Percentiles rank a stretch among this genome's conserved stretches.
Conservation (phyloP, 1,140 invertebrate genomes). For the Scaptomyza graminum region DNA sequence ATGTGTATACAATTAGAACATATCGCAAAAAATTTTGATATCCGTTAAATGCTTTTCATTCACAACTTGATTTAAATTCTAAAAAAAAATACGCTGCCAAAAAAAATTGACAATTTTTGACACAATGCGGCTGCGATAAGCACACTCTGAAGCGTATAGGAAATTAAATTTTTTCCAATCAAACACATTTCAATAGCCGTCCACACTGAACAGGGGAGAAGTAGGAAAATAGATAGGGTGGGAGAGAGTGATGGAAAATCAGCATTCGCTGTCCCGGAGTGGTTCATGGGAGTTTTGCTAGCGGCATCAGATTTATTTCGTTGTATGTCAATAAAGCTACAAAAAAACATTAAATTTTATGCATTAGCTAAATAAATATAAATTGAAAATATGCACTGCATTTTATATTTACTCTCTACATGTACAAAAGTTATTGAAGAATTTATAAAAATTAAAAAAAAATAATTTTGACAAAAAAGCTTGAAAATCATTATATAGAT, state of each 20-base stretch:
- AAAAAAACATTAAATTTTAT: constrained; percentile 29
- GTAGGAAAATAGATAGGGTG: constrained; percentile 7
- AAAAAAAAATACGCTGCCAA: constrained; percentile 33
- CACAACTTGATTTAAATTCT: constrained; percentile 71
- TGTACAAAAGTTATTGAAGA: too few relatives aligned
- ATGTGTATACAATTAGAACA: constrained; percentile 16
- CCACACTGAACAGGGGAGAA: constrained; percentile 38
- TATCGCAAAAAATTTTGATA: constrained; percentile 69
- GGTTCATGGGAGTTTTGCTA: constrained; percentile 29
- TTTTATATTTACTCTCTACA: not conserved
- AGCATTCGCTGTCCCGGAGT: constrained; percentile 18
- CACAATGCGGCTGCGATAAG: constrained; percentile 72
- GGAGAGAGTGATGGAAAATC: constrained; percentile 43
- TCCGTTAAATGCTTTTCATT: constrained; percentile 48
- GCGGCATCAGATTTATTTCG: constrained; percentile 42
- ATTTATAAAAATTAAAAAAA: too few relatives aligned
- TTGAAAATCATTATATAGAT: not conserved
- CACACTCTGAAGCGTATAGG: constrained; percentile 77
- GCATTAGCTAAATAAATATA: not conserved
- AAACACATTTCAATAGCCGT: constrained; percentile 81
- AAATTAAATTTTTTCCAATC: constrained; percentile 83
- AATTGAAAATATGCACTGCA: not conserved
- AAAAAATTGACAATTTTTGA: constrained; percentile 62
- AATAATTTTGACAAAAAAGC: too few relatives aligned
- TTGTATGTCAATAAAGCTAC: constrained; percentile 53